Evolutionary conservation across 2,113 vertebrate species (phyloP), one percentile per base, ranked within the genome.

Genomic region (Oncorhynchus keta): DNA sequence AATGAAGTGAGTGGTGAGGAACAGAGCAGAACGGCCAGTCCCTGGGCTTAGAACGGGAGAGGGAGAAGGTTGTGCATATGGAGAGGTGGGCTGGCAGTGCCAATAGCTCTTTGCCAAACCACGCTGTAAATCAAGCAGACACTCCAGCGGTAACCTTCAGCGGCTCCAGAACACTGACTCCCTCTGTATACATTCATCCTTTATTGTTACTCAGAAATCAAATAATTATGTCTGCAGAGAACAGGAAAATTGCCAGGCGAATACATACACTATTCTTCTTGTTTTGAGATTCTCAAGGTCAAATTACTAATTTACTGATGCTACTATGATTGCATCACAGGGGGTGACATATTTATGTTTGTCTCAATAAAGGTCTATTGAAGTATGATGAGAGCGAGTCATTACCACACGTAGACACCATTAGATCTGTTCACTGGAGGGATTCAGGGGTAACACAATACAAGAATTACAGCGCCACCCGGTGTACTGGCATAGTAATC

Each of bases 181-280:
- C 80, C 84, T 91, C 86, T 87, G 81, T 82, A 81, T 82, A 89
- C 79, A 78, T 88, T 87, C 85, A 72, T 77, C 39, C 39, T 81
- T 87, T 78, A 89, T 85, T 86, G 81, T 86, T 83, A 79, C 79
- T 74, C 67, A 80, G 78, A 81, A 89, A 89, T 89, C 81, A 84
- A 88, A 90, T 89, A 78, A 84, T 84, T 90, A 83, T 75, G 74
- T 45, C 39, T 73, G 76, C 74, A 49, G 68, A 79, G 83, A 89
- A 91, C 82, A 80, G 81, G 77, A 84, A 86, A 85, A 88, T 88
- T 89, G 79, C 79, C 84, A 84, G 72, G 80, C 81, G 71, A 85
- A 82, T 20, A 59, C 57, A 70, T 45, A 45, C 68, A 76, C 30
- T 55, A 18, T 55, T 55, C 16, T 55, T 55, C 51, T 16, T 55